Evolutionary conservation across 2,888 invertebrate species (phyloP).

Genomic region (Monopis laevigella): DNA sequence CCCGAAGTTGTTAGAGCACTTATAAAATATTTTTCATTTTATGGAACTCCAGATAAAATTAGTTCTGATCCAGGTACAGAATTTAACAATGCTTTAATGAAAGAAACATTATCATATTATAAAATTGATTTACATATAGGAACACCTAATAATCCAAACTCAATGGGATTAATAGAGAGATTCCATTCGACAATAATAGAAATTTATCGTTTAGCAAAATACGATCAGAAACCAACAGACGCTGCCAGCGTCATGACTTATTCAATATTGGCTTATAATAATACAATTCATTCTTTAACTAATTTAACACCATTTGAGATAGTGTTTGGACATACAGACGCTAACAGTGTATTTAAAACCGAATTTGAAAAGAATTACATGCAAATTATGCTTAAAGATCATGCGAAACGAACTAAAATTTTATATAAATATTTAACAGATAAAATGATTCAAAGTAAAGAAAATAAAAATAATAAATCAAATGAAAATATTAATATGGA

Average conservation of each 20-base stretch:
- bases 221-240: constrained; percentile 19
- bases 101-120: constrained; percentile 19
- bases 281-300: constrained; percentile 22
- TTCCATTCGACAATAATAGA: constrained; percentile 23
- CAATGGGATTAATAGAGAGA: constrained; percentile 21
- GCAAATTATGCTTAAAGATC: constrained; percentile 23
- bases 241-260: constrained; percentile 23
- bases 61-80: constrained; percentile 23
- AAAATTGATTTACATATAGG: constrained; percentile 23
- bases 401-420: constrained; percentile 19
- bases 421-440: constrained; percentile 19
- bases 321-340: constrained; percentile 23
- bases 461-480: constrained; percentile 12
- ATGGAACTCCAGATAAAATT: constrained; percentile 22
- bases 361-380: constrained; percentile 20
- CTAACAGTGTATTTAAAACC: constrained; percentile 17
- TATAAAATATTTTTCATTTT: constrained; percentile 23
- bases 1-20: constrained; percentile 23
- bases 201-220: constrained; percentile 24
- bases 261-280: constrained; percentile 22
- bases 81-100: constrained; percentile 24
- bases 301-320: constrained; percentile 22
- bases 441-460: constrained; percentile 15
- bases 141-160: constrained; percentile 23
- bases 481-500: constrained; percentile 16